Percentiles rank a stretch among this genome's conserved stretches.
These are phyloP conservation scores for Haliclona indistincta DNA, from an alignment of 37 sponge, comb jelly and placozoan species.

Conservation along the genomic window DNA sequence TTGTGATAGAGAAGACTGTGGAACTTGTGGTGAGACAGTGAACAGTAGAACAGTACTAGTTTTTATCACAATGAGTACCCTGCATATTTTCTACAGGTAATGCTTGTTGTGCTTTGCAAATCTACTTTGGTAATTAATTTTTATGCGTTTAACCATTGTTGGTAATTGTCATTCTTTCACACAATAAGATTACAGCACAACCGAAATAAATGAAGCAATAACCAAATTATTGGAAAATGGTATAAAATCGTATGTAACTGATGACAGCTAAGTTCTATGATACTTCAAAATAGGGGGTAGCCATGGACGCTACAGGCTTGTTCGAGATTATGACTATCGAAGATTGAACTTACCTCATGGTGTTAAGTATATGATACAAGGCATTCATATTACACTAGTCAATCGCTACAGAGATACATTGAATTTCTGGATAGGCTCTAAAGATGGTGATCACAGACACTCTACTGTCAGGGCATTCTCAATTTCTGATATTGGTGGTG, in stretches of 20 bases:
- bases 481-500: conserved; percentile 72
- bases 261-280: too few species aligned
- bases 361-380: conserved; percentile 61
- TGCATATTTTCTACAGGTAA: conserved; percentile 35
- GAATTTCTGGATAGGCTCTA: conserved; percentile 52
- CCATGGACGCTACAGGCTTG: conserved; percentile 64
- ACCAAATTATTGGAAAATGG: conserved; percentile 38
- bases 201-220: conserved; percentile 2
- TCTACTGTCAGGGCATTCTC: too few species aligned
- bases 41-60: not conserved
- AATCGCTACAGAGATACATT: conserved; percentile 83
- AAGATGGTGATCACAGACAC: too few species aligned
- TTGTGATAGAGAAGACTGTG: conserved; percentile 62
- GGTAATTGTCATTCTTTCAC: not conserved
- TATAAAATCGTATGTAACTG: not conserved
- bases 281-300: conserved; percentile 76
- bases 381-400: conserved; percentile 64
- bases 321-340: conserved; percentile 43
- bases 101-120: conserved; percentile 74
- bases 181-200: not conserved
- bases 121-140: conserved; percentile 51
- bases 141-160: not conserved
- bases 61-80: not conserved
- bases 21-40: conserved; percentile 50
- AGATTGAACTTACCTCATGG: conserved; percentile 26